Percentiles rank a stretch among this genome's conserved stretches.
phyloP scores from a whole-genome alignment of 2,888 invertebrate species.

The Papilio protenor region DNA sequence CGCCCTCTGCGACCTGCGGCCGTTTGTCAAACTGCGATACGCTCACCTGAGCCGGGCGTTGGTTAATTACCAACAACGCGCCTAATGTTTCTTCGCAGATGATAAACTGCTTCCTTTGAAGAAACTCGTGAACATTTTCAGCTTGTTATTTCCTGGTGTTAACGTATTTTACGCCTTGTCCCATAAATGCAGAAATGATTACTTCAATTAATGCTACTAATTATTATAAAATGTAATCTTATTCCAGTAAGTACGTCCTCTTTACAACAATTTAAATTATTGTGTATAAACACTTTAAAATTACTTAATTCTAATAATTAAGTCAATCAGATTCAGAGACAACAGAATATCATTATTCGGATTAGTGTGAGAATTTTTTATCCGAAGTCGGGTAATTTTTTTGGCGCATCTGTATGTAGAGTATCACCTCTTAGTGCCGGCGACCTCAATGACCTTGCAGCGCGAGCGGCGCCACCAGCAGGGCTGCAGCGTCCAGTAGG shows the following conservation, averaged over 20 bases:
- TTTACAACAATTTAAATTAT: background rate
- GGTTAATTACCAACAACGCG: conserved; percentile 77
- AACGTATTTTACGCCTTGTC: conserved; percentile 28
- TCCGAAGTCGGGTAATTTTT: background rate
- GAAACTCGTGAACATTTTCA: conserved; percentile 47
- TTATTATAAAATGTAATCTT: background rate
- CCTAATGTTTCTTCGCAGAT: conserved; percentile 70
- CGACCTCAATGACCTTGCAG: conserved; percentile 93
- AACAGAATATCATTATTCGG: no score
- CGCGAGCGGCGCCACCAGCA: conserved; percentile 94
- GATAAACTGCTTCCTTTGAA: conserved; percentile 75
- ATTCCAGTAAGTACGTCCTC: background rate
- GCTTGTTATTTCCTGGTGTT: conserved; percentile 36
- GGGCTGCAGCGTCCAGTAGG: conserved; percentile 94
- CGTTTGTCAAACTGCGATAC: conserved; percentile 72
- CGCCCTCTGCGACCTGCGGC: conserved; percentile 66
- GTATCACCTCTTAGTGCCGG: conserved; percentile 88
- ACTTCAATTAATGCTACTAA: background rate
- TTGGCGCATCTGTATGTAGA: background rate
- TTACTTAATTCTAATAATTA: background rate
- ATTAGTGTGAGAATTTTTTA: no score
- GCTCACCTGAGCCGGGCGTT: conserved; percentile 67
- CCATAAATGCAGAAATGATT: conserved; percentile 19
- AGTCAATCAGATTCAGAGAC: no score
- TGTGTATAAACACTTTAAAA: background rate